phyloP scores from a whole-genome alignment of 1,140 invertebrate species.

The Drepana arcuata region DNA sequence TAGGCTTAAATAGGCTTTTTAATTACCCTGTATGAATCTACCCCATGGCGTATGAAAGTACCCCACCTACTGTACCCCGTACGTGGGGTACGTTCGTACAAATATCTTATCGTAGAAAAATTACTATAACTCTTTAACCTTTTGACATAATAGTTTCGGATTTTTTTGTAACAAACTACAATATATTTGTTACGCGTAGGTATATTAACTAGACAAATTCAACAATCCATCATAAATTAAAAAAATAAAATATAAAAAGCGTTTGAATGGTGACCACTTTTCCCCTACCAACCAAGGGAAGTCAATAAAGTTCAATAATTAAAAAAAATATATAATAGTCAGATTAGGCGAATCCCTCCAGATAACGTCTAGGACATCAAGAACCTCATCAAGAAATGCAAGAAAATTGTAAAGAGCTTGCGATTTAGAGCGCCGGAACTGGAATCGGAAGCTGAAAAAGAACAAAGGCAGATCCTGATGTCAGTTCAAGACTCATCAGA shows the following conservation, averaged over 20 bases:
- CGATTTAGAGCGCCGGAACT: too few relatives aligned
- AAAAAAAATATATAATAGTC: too few relatives aligned
- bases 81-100: slow-evolving; percentile 7
- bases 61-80: slow-evolving; percentile 7
- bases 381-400: too few relatives aligned
- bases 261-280: slow-evolving; percentile 9
- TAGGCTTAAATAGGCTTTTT: slow-evolving; percentile 4
- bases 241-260: slow-evolving; percentile 7
- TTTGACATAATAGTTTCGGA: slow-evolving; percentile 6
- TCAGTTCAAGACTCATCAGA: too few relatives aligned
- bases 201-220: slow-evolving; percentile 12
- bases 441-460: too few relatives aligned
- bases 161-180: slow-evolving; percentile 8
- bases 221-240: slow-evolving; percentile 6
- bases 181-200: slow-evolving; percentile 6
- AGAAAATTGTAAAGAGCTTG: too few relatives aligned
- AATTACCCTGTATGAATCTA: slow-evolving; percentile 10
- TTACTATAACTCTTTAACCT: slow-evolving; percentile 5
- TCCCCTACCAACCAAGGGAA: too few relatives aligned
- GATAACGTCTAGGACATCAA: too few relatives aligned
- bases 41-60: slow-evolving; percentile 10
- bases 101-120: slow-evolving; percentile 9
- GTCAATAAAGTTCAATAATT: too few relatives aligned
- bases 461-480: too few relatives aligned
- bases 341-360: too few relatives aligned